Conservation (phyloP, 1,140 invertebrate species). For the Cydia strobilella region DNA sequence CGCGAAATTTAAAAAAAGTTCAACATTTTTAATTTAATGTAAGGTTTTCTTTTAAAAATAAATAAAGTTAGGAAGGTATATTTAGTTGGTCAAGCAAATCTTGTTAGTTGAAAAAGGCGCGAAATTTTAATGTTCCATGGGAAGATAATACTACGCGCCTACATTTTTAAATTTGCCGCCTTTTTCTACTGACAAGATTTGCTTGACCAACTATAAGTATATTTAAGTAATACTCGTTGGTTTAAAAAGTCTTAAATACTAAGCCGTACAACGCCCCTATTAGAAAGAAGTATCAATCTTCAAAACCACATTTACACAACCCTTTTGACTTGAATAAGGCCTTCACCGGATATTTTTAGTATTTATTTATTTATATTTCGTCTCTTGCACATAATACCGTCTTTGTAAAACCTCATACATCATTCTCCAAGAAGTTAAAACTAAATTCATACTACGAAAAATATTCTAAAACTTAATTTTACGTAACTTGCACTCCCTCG, state of each 20-base stretch:
- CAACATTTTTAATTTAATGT: background rate
- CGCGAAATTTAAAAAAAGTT: background rate
- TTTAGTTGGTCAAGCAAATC: too few relatives aligned
- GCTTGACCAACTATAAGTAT: too few relatives aligned
- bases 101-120: too few relatives aligned
- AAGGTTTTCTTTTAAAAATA: background rate
- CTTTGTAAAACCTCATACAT: background rate
- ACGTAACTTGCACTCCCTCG: slow-evolving; percentile 30
- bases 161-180: too few relatives aligned
- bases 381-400: background rate
- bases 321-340: background rate
- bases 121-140: too few relatives aligned
- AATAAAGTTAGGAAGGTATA: background rate
- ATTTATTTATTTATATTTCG: background rate
- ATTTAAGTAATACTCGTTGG: slow-evolving; percentile 19
- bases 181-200: too few relatives aligned
- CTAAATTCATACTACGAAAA: background rate
- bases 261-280: background rate
- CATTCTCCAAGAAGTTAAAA: background rate
- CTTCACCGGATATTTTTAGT: background rate
- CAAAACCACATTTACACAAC: slow-evolving; percentile 8
- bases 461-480: background rate
- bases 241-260: slow-evolving; percentile 12
- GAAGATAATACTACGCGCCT: too few relatives aligned
- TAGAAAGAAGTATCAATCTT: background rate